phyloP scores from a whole-genome alignment of 1,140 invertebrate genomes.

The Euwallacea similis region DNA sequence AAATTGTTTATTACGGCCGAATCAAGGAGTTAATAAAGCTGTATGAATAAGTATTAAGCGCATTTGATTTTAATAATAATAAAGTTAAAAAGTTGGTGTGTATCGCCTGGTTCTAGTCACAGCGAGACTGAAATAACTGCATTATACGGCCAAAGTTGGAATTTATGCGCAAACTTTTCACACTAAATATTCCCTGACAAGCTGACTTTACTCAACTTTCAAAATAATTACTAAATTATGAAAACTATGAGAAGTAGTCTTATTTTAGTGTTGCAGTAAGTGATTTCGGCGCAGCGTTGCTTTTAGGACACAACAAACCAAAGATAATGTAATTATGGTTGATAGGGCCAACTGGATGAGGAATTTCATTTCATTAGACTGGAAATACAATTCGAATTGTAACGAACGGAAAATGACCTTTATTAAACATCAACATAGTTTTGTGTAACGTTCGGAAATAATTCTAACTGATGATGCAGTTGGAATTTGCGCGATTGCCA shows the following conservation, averaged over 20 bases:
- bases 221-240: constrained; percentile 24
- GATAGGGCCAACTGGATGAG: neutral
- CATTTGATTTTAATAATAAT: constrained; percentile 14
- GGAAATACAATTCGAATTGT: neutral
- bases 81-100: constrained; percentile 11
- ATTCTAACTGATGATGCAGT: neutral
- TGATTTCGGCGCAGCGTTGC: neutral
- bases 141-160: constrained; percentile 19
- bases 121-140: constrained; percentile 15
- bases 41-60: constrained; percentile 10
- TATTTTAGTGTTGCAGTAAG: constrained; percentile 2
- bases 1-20: no score
- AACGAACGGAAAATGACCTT: neutral
- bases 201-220: constrained; percentile 23
- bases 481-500: neutral
- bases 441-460: neutral
- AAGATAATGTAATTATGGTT: neutral
- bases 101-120: constrained; percentile 10
- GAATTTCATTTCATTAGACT: neutral
- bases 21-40: no score
- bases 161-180: constrained; percentile 27
- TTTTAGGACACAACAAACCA: neutral
- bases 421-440: neutral
- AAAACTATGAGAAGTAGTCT: neutral
- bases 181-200: constrained; percentile 22